These are phyloP conservation scores for Polietes domitor DNA, from an alignment of 2,888 invertebrate species.

Conservation along the genomic window DNA sequence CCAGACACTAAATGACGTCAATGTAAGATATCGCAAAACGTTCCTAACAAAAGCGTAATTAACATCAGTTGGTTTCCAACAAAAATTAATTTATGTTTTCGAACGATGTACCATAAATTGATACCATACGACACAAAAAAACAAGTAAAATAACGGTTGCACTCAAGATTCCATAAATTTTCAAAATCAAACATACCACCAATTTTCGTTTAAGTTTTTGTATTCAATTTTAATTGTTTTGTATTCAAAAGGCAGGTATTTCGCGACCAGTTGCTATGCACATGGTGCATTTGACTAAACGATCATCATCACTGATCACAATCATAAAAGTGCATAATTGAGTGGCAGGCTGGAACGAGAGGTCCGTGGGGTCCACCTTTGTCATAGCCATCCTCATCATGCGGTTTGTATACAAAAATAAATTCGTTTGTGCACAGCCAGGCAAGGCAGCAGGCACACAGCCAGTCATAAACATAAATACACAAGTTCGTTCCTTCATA, in stretches of 20 bases:
- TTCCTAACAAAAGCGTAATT: not conserved
- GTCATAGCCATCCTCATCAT: not conserved
- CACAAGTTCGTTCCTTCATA: not conserved
- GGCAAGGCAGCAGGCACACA: not conserved
- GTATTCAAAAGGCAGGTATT: conserved; percentile 21
- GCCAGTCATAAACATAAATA: conserved; percentile 24
- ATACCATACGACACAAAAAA: not conserved
- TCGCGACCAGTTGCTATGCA: conserved; percentile 44
- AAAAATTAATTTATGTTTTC: not conserved
- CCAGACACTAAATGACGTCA: conserved; percentile 35
- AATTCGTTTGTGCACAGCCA: not conserved
- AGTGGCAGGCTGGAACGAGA: conserved; percentile 23
- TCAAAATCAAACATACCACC: conserved; percentile 46
- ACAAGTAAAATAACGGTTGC: conserved; percentile 1
- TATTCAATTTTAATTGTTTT: not conserved
- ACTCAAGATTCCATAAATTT: conserved; percentile 2
- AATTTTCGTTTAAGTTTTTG: conserved; percentile 1
- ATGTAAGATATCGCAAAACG: not conserved
- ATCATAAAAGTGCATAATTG: conserved; percentile 42
- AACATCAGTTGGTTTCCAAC: not conserved
- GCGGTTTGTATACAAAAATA: conserved; percentile 30
- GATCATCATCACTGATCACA: conserved; percentile 57
- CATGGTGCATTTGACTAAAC: conserved; percentile 58
- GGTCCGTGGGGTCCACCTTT: conserved; percentile 68
- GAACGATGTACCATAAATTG: not conserved